These are phyloP conservation scores for Heliconius cydno DNA, from an alignment of 2,888 invertebrate species.

Conservation along the genomic window DNA sequence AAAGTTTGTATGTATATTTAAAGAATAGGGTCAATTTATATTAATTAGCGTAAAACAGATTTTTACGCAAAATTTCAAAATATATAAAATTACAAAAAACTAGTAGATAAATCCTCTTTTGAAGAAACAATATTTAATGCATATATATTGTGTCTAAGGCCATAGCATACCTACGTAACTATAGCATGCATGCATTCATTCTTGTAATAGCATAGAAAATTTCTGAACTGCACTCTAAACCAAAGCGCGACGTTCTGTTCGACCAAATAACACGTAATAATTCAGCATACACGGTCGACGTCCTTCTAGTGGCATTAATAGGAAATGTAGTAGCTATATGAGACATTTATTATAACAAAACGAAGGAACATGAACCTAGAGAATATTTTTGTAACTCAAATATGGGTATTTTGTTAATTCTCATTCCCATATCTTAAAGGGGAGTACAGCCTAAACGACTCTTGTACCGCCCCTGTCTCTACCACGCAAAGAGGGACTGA, in stretches of 20 bases:
- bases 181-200: no score
- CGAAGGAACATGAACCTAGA: not conserved
- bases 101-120: no score
- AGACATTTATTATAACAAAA: not conserved
- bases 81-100: no score
- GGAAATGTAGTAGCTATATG: no score
- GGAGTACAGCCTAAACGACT: conserved; percentile 71
- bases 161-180: not conserved
- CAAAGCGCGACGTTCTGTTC: not conserved
- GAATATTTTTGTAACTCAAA: not conserved
- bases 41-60: no score
- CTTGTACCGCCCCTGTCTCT: conserved; percentile 78
- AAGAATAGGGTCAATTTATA: no score
- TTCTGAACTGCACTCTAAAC: not conserved
- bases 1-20: no score
- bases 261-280: not conserved
- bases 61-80: no score
- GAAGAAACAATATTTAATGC: no score
- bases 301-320: not conserved
- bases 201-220: not conserved
- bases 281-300: not conserved
- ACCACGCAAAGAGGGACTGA: conserved; percentile 74
- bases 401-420: conserved; percentile 40
- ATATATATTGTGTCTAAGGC: no score
- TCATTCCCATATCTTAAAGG: conserved; percentile 66